Evolutionary conservation across 2,888 invertebrate species (phyloP), one percentile per base, ranked within the genome.

Genomic region (Thelaira solivaga): DNA sequence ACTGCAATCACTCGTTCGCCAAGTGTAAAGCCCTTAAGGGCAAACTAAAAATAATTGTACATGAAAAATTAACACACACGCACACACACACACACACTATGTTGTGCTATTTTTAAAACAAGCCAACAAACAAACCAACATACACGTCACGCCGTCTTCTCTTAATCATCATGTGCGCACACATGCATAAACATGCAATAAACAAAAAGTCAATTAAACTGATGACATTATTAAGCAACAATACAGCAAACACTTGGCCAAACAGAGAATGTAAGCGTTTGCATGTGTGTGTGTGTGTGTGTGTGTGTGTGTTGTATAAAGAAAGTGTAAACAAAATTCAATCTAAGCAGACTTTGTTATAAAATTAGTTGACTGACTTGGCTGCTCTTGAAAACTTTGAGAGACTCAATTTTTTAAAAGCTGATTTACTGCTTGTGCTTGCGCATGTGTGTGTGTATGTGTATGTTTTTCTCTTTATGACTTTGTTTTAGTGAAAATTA

Each of bases 171-270:
- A n/a, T n/a, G n/a, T 26, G 34, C 34, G 24, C 45, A 24, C 13
- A 10, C 47, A 45, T 13, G 18, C 34, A 43, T 24, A 41, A 31
- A 31, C 49, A 49, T 31, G 57, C 57, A 29, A 13, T 39, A 31
- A 61, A 47, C 71, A 41, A 61, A 72, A 76, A 72, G 76, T 76
- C 71, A 76, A 72, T 72, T 76, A 72, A 76, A 67, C 18, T 49
- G 53, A 16, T 65, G 67, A 20, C 67, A 47, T 67, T 71, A 45
- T 61, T 29, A 29, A 55, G 26, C 31, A 53, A 41, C 49, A 59
- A 24, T n/a, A n/a, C 31, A 24, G 34, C 24, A 43, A 57, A 18
- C 1, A 4, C 26, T 26, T 24, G 11, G 20, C 0, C n/a, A n/a
- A 11, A 34, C n/a, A 20, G 10, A n/a, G n/a, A n/a, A 18, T 36